Base-by-base conservation (phyloP, 2,888 invertebrate genomes). In the Hyppa rectilinea region DNA sequence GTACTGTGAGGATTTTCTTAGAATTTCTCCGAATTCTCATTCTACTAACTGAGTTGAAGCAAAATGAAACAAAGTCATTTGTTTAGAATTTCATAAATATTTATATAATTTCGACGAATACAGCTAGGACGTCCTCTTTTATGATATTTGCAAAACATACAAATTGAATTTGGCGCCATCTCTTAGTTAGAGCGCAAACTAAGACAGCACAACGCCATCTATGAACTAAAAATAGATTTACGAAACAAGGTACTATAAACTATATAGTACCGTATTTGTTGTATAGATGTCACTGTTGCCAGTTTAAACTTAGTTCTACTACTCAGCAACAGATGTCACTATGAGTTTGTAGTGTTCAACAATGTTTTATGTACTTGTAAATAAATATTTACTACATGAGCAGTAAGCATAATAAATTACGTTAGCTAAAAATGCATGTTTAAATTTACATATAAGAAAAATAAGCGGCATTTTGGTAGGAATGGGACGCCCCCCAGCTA, bases 321-420 rank as follows among this genome's bases (percentile, higher is more conserved):
- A 91, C 74, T 91, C 78, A 34, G 73, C 80, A 70, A 81, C 60
- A 92, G 93, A 87, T 89, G 89, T 71, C 88, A 63, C 31, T 62
- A 36, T 4, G 20, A 20, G 34, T 20, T 31, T 4, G 5, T n/a
- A 0, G 0, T 26, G 1, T 7, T 2, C 3, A 10, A 14, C 2
- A 62, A 1, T 64, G 23, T 23, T 31, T 20, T 47, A 3, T 23
- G 4, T 9, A 40, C 2, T 10, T 17, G 0, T 12, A 20, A 26
- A 14, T 9, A 17, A 36, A 10, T 20, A 10, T 17, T 53, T 56
- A 26, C 2, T n/a, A 20, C 23, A 58, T 40, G 6, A 40, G 17
- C 17, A 7, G 4, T 20, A 6, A 23, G n/a, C n/a, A n/a, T n/a
- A n/a, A n/a, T n/a, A n/a, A n/a, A n/a, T n/a, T n/a, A n/a, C n/a